Evolutionary conservation across 2,888 invertebrate genomes (phyloP).

Genomic region (Drosophila kambysellisi): DNA sequence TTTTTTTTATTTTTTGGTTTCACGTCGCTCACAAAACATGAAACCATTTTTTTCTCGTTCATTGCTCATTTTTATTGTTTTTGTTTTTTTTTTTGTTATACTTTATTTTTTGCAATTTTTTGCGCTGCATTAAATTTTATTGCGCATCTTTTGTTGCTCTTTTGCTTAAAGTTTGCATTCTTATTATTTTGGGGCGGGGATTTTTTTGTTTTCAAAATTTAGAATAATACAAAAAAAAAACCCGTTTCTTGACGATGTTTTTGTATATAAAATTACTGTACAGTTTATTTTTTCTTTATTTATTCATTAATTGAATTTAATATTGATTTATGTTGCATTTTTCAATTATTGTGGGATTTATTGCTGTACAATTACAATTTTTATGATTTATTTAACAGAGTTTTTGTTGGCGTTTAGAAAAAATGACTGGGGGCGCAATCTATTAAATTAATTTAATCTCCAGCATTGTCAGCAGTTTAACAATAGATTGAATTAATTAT

Average conservation of each 20-base stretch:
- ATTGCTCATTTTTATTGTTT: constrained; percentile 23
- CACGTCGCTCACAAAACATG: constrained; percentile 54
- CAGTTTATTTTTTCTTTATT: background rate
- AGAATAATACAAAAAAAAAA: constrained; percentile 1
- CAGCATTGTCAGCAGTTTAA: constrained; percentile 2
- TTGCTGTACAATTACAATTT: background rate
- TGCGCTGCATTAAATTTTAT: constrained; percentile 54
- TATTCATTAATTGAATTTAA: background rate
- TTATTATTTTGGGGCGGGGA: background rate
- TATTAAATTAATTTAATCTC: background rate
- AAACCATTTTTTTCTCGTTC: constrained; percentile 38
- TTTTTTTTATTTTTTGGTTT: constrained; percentile 22
- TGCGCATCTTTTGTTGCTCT: constrained; percentile 50
- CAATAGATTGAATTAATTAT: constrained; percentile 4
- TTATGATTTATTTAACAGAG: background rate
- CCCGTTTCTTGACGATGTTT: constrained; percentile 9
- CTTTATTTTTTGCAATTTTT: constrained; percentile 23
- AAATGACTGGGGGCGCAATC: background rate
- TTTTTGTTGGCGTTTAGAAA: background rate
- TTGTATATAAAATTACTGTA: background rate
- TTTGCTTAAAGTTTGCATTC: constrained; percentile 31
- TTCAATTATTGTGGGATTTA: constrained; percentile 5
- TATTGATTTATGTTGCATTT: background rate
- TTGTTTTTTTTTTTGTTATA: constrained; percentile 9
- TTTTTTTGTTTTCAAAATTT: background rate